Evolutionary conservation across 2,113 vertebrate genomes (phyloP), one percentile per base, ranked within the genome.

Genomic region (Heterotis niloticus): DNA sequence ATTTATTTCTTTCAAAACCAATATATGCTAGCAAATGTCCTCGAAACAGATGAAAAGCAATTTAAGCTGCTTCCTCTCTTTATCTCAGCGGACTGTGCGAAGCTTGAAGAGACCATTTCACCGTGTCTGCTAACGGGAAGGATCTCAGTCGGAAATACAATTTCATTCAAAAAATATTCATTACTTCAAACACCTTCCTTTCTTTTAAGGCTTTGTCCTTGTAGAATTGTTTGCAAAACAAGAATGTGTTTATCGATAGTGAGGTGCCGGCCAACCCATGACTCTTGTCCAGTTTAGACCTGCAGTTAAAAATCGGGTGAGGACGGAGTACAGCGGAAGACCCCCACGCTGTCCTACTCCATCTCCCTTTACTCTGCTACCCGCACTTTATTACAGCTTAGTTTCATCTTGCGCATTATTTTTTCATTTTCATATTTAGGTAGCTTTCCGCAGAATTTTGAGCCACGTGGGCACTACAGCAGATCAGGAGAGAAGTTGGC

Each of bases 1-100:
- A 75, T 44, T 44, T 44, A 44, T 44, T 44, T 44, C 7, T 44
- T 44, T 44, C 7, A 4, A 44, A 44, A 44, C 34, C 54, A 76
- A 80, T 83, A 70, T 82, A 85, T 76, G 69, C 72, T 78, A 82
- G 66, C 67, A 79, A 82, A 83, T 82, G 74, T 76, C 77, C 83
- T 86, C 69, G 80, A 34, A 79, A 78, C 81, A 85, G 18, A 81
- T 84, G 77, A 84, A 75, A 74, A 78, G 75, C 78, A 52, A 75
- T 82, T 85, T 82, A 68, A 82, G 80, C 82, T n/a, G 73, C 70
- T 75, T 28, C 4, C 64, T 80, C 78, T 75, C 71, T 75, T 64
- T 56, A 14, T 68, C 79, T 71, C 1, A 3, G 64, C 56, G 51
- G 74, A 70, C 26, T 81, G 24, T 51, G 65, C 26, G 28, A 83